Evolutionary conservation across 2,888 invertebrate species (phyloP).

Genomic region (Harpagoxenus sublaevis): DNA sequence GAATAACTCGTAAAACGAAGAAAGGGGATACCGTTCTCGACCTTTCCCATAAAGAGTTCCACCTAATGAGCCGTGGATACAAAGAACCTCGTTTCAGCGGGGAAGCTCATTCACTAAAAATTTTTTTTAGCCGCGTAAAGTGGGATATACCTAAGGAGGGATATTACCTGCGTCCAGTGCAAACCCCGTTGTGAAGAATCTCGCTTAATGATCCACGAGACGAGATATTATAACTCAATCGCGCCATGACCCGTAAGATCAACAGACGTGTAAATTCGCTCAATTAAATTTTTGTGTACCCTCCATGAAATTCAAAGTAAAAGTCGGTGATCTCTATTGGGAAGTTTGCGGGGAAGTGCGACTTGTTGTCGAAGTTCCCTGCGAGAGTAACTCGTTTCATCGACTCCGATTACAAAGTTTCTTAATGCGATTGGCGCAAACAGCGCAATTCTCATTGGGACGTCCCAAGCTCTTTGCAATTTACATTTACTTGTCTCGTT

Average conservation of each 20-base stretch:
- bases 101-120: conserved; percentile 33
- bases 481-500: conserved; percentile 50
- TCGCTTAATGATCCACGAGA: conserved; percentile 3
- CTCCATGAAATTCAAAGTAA: conserved; percentile 31
- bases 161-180: conserved; percentile 9
- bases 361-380: conserved; percentile 39
- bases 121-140: conserved; percentile 27
- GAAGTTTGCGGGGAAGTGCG: conserved; percentile 41
- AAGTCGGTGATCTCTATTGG: conserved; percentile 23
- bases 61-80: conserved; percentile 46
- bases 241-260: conserved; percentile 5
- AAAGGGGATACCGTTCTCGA: neutral
- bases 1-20: conserved; percentile 42
- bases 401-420: conserved; percentile 54
- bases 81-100: conserved; percentile 38
- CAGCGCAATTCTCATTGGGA: conserved; percentile 44
- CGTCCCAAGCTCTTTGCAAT: conserved; percentile 45
- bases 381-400: conserved; percentile 51
- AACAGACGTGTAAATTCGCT: conserved; percentile 1
- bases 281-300: conserved; percentile 43
- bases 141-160: no score
- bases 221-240: neutral
- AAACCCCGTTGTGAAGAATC: neutral
- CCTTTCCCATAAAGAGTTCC: conserved; percentile 1
- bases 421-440: conserved; percentile 56